phyloP scores from a whole-genome alignment of 2,888 invertebrate genomes.

The Bruchidius siliquastri region DNA sequence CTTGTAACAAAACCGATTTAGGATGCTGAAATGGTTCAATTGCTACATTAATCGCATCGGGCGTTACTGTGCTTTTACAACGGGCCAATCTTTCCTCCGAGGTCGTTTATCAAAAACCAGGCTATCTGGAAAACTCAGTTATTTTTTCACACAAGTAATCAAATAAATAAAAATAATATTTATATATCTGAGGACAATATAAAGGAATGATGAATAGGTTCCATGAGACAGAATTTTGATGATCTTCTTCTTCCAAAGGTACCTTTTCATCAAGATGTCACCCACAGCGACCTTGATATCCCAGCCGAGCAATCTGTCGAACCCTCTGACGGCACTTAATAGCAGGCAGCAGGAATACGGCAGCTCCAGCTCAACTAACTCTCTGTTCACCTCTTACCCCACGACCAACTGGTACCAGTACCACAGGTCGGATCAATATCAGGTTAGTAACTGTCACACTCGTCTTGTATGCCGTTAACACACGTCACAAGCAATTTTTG shows the following conservation, averaged over 20 bases:
- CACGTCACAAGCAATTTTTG: no score
- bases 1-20: no score
- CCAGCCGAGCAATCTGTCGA: conserved; percentile 20
- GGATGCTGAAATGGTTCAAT: no score
- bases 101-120: no score
- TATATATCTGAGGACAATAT: no score
- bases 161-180: no score
- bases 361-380: conserved; percentile 23
- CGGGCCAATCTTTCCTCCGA: no score
- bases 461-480: background rate
- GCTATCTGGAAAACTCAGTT: no score
- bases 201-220: no score
- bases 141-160: no score
- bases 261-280: conserved; percentile 20
- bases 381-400: conserved; percentile 26
- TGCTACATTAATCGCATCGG: no score
- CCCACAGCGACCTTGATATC: conserved; percentile 30
- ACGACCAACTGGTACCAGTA: conserved; percentile 34
- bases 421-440: conserved; percentile 32
- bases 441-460: conserved; percentile 16
- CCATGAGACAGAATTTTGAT: background rate
- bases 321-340: conserved; percentile 17
- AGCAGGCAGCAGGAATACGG: conserved; percentile 25
- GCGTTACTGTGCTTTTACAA: no score
- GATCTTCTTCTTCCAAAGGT: background rate